These are phyloP conservation scores for Sitta europaea DNA, from an alignment of 2,113 vertebrate genomes.

Conservation along the genomic window DNA sequence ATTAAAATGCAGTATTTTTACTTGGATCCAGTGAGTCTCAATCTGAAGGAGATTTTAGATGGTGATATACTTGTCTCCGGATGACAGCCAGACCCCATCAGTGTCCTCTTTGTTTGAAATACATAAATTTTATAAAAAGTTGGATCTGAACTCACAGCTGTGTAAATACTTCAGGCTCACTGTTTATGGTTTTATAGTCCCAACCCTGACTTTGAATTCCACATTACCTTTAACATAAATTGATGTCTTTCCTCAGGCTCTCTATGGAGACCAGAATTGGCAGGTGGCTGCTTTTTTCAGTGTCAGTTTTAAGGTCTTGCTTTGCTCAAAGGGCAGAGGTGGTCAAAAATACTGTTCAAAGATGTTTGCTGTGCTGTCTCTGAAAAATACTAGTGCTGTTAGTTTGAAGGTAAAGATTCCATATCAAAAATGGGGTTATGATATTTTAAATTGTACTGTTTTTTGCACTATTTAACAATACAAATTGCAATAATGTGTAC, in stretches of 20 bases:
- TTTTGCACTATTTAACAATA: neutral
- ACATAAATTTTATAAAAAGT: neutral
- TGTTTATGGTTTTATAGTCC: neutral
- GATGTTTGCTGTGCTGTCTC: neutral
- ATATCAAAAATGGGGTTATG: neutral
- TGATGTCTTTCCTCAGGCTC: neutral
- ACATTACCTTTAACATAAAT: neutral
- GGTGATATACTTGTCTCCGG: neutral
- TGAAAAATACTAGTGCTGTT: neutral
- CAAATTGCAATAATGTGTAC: neutral
- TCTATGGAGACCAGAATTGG: neutral
- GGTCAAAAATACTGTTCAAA: neutral
- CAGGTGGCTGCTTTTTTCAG: neutral
- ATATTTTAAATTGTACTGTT: neutral
- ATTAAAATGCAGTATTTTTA: neutral
- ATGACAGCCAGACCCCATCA: neutral
- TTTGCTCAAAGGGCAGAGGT: neutral
- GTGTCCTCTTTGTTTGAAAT: neutral
- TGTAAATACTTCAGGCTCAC: neutral
- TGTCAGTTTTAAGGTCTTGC: neutral
- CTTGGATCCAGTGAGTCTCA: neutral
- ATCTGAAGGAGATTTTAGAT: neutral
- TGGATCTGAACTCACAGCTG: neutral
- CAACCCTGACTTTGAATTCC: constrained; percentile 4
- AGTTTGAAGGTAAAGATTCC: neutral